A percentile compares a stretch with the other conserved stretches of the same genome.
phyloP scores from a whole-genome alignment of 2,888 invertebrate species.

The Scaptodrosophila latifasciaeformis region DNA sequence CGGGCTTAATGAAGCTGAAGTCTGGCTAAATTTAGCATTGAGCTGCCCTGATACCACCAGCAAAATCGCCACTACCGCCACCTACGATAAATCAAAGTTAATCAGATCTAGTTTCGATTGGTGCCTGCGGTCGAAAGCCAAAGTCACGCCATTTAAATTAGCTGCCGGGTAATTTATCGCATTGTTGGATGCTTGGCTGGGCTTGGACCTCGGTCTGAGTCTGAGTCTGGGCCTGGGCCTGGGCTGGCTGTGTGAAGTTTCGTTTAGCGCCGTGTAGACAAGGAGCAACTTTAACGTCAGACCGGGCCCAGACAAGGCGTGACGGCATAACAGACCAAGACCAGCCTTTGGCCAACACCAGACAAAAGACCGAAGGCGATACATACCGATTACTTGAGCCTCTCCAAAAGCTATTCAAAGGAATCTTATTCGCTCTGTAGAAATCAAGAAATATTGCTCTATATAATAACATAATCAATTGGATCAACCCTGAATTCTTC shows the following conservation, averaged over 20 bases:
- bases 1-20: constrained; percentile 58
- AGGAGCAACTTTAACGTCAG: constrained; percentile 30
- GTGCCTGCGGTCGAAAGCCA: constrained; percentile 40
- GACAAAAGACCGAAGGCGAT: background rate
- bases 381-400: no score
- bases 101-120: constrained; percentile 69
- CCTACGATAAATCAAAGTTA: constrained; percentile 69
- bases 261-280: constrained; percentile 53
- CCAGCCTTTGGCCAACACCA: constrained; percentile 12
- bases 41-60: constrained; percentile 9
- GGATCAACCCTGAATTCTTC: no score
- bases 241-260: constrained; percentile 56
- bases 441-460: no score
- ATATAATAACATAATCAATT: no score
- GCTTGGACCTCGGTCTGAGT: no score
- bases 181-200: no score
- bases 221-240: no score
- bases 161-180: constrained; percentile 73
- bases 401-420: no score
- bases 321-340: constrained; percentile 7
- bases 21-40: constrained; percentile 52
- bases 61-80: constrained; percentile 27
- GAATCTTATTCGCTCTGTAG: no score
- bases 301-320: constrained; percentile 25
- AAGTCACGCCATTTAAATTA: constrained; percentile 71